Evolutionary conservation across 1,140 invertebrate genomes (phyloP), one percentile per base, ranked within the genome.

Genomic region (Apis cerana): DNA sequence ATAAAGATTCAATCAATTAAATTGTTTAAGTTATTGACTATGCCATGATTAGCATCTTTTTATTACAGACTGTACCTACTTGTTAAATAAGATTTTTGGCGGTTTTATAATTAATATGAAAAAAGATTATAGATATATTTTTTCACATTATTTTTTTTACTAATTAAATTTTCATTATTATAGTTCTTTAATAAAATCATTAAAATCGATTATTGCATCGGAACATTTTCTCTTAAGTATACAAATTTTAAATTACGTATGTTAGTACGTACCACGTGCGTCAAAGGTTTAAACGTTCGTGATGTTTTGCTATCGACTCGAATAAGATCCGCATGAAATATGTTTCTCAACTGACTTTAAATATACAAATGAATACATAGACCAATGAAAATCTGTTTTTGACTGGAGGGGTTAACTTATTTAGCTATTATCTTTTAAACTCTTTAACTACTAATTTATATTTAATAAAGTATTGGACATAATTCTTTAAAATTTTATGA

Each of bases 331-430:
- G 58, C 33, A 58, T 62, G 64, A 83, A 80, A 81, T 68, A 75
- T 76, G 75, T 62, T 68, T 64, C 62, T 80, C 59, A 48, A 64
- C 48, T 85, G 81, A 58, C 70, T 83, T 75, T 72, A 50, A 65
- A 78, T 68, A 74, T 58, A 80, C 85, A 82, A 87, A 85, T 87
- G 87, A 85, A 58, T 72, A 23, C 21, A 59, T 67, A 65, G 48
- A 56, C 86, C 88, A 89, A 90, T 90, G 82, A 78, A 83, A 84
- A 77, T 82, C 15, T 64, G 52, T 62, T 82, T 72, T 84, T 85
- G 54, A 75, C 7, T 82, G 75, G 80, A 72, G 82, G 77, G 77
- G 83, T 69, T 78, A 65, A 23, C 75, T 54, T 48, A 64, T 75
- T 84, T 80, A 59, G 56, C 19, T 82, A 82, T 81, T 58, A 81